Percentiles rank a stretch among this genome's conserved stretches.
phyloP scores from a whole-genome alignment of 1,140 invertebrate genomes.

The Drosophila miranda region DNA sequence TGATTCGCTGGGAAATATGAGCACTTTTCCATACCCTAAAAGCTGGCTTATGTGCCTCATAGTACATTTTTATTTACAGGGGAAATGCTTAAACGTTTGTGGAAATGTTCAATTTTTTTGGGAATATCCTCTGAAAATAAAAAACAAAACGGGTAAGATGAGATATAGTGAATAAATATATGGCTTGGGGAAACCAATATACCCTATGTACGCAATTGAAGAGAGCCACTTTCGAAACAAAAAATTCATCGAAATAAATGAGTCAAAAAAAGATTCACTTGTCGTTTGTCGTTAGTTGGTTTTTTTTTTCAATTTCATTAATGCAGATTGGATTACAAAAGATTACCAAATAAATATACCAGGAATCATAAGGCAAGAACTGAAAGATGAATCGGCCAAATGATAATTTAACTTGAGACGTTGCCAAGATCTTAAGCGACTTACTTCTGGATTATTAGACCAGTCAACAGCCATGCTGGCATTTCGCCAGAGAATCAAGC shows the following conservation, averaged over 20 bases:
- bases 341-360: slow-evolving; percentile 19
- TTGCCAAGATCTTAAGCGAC: slow-evolving; percentile 61
- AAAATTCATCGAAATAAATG: background rate
- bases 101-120: too few relatives aligned
- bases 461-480: slow-evolving; percentile 33
- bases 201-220: too few relatives aligned
- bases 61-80: too few relatives aligned
- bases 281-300: too few relatives aligned
- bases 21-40: background rate
- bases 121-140: too few relatives aligned
- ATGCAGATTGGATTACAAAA: slow-evolving; percentile 17
- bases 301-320: slow-evolving; percentile 20
- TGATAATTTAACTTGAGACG: slow-evolving; percentile 34
- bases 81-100: too few relatives aligned
- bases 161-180: too few relatives aligned
- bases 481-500: slow-evolving; percentile 23
- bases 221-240: too few relatives aligned
- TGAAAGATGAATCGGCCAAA: slow-evolving; percentile 10
- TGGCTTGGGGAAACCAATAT: too few relatives aligned
- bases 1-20: slow-evolving; percentile 10
- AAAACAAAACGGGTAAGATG: too few relatives aligned
- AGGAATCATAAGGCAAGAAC: slow-evolving; percentile 3
- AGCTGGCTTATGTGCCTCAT: too few relatives aligned
- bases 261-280: background rate
- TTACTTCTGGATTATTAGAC: slow-evolving; percentile 39